Conservation (phyloP, 2,888 invertebrate species). For the Sinhomidia bicolor region DNA sequence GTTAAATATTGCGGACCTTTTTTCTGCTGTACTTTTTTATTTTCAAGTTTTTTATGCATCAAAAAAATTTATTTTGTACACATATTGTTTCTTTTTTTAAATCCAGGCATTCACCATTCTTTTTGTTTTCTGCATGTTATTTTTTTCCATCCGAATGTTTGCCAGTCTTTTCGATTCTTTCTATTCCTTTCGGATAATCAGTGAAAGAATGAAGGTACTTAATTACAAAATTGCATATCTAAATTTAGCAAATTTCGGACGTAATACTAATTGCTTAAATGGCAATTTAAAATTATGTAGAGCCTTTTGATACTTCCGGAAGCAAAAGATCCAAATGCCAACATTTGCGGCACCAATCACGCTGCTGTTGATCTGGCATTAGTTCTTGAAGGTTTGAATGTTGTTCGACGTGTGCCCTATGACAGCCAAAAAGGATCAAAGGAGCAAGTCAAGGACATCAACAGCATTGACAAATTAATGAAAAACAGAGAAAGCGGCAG, state of each 20-base stretch:
- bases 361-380: slow-evolving; percentile 63
- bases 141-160: slow-evolving; percentile 77
- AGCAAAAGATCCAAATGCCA: slow-evolving; percentile 44
- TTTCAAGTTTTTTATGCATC: neutral
- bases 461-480: slow-evolving; percentile 73
- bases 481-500: slow-evolving; percentile 40
- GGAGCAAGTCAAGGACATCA: slow-evolving; percentile 45
- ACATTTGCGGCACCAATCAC: slow-evolving; percentile 50
- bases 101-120: slow-evolving; percentile 77
- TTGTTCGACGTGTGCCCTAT: slow-evolving; percentile 61
- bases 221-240: neutral
- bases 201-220: slow-evolving; percentile 77
- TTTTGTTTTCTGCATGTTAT: slow-evolving; percentile 78
- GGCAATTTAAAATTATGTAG: slow-evolving; percentile 50
- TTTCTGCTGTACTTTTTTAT: too few relatives aligned
- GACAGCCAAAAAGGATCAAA: slow-evolving; percentile 46
- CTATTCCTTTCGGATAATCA: slow-evolving; percentile 73
- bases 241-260: neutral
- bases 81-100: slow-evolving; percentile 19
- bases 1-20: too few relatives aligned
- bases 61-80: neutral
- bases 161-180: slow-evolving; percentile 73
- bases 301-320: slow-evolving; percentile 71
- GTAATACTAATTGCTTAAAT: too few relatives aligned
- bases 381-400: slow-evolving; percentile 69